These are phyloP conservation scores for Campopleginae sp. DNA, from an alignment of 2,888 invertebrate genomes.

Conservation along the genomic window DNA sequence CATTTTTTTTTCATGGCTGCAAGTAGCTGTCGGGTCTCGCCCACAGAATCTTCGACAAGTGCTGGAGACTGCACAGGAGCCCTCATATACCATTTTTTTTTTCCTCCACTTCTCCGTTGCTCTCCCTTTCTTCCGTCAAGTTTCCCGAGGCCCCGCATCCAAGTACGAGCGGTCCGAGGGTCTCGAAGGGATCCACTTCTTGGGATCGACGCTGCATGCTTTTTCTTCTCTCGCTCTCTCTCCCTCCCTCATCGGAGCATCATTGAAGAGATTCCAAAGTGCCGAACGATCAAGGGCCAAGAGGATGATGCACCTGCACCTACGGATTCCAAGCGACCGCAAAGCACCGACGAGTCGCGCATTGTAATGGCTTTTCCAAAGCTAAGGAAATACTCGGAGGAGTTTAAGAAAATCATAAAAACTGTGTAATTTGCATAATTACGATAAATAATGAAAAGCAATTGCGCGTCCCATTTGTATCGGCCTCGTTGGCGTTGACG, in stretches of 20 bases:
- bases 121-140: constrained; percentile 38
- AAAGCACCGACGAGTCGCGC: not conserved
- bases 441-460: constrained; percentile 36
- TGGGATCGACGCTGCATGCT: constrained; percentile 35
- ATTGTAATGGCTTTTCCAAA: constrained; percentile 21
- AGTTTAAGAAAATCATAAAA: constrained; percentile 5
- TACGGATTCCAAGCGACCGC: constrained; percentile 36
- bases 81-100: constrained; percentile 62
- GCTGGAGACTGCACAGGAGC: constrained; percentile 62
- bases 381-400: not conserved
- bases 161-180: constrained; percentile 8
- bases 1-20: constrained; percentile 48
- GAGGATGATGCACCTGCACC: constrained; percentile 64
- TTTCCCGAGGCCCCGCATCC: constrained; percentile 5
- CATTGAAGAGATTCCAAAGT: not conserved
- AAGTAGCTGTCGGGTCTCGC: constrained; percentile 44
- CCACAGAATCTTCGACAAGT: constrained; percentile 53
- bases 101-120: constrained; percentile 8
- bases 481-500: no score
- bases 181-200: constrained; percentile 37
- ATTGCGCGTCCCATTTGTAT: constrained; percentile 22
- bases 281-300: constrained; percentile 45
- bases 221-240: constrained; percentile 21
- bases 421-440: constrained; percentile 47
- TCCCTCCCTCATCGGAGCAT: constrained; percentile 15